These are phyloP conservation scores for Cabera pusaria DNA, from an alignment of 2,888 invertebrate species.

Conservation along the genomic window DNA sequence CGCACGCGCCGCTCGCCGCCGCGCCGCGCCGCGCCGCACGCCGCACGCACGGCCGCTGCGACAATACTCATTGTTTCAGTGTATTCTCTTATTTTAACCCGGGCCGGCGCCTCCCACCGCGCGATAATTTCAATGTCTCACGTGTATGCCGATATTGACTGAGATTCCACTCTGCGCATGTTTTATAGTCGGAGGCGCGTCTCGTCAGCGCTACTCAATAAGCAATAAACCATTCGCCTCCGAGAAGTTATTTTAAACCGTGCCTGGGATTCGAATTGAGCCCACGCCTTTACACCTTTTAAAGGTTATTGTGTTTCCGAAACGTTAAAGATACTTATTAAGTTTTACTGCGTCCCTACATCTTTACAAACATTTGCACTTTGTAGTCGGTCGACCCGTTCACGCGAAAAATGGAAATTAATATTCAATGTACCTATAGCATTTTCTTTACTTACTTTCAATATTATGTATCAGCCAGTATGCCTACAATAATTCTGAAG, in stretches of 20 bases:
- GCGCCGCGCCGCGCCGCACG: conserved; percentile 39
- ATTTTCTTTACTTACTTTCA: conserved; percentile 8
- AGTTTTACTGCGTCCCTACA: conserved; percentile 18
- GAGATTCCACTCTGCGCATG: conserved; percentile 74
- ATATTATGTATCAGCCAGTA: too few relatives aligned
- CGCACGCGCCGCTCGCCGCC: conserved; percentile 47
- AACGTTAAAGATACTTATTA: conserved; percentile 58
- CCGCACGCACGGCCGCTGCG: conserved; percentile 56
- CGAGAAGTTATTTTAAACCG: conserved; percentile 79
- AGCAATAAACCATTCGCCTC: conserved; percentile 82
- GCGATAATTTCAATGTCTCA: conserved; percentile 80
- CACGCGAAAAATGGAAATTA: conserved; percentile 3
- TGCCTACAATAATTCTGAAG: neutral
- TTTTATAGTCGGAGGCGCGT: conserved; percentile 75
- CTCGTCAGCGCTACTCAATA: conserved; percentile 80
- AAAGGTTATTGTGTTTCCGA: conserved; percentile 80
- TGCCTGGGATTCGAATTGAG: conserved; percentile 64
- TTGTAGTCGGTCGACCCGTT: conserved; percentile 27
- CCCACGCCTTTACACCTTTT: conserved; percentile 80
- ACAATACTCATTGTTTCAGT: conserved; percentile 80
- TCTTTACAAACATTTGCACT: conserved; percentile 36
- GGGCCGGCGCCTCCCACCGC: conserved; percentile 70
- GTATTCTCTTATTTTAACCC: conserved; percentile 73
- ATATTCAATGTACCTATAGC: conserved; percentile 1
- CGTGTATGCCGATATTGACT: conserved; percentile 78